These are phyloP conservation scores for Operophtera brumata DNA, from an alignment of 2,888 invertebrate genomes.

Conservation along the genomic window DNA sequence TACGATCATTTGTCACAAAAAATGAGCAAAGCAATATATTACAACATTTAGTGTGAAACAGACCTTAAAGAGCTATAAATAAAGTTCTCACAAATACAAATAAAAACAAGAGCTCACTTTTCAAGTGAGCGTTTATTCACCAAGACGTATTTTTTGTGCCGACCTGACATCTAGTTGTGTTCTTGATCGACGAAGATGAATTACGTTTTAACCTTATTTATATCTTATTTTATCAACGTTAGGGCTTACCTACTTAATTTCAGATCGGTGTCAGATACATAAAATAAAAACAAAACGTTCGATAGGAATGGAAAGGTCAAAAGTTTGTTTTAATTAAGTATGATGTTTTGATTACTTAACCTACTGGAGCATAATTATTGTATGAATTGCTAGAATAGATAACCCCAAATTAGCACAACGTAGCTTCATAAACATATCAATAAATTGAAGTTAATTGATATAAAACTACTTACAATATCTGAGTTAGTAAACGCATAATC, in stretches of 20 bases:
- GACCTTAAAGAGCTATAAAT: no score
- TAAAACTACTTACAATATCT: not conserved
- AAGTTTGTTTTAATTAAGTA: constrained; percentile 8
- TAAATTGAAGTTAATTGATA: constrained; percentile 26
- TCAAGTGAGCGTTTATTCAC: no score
- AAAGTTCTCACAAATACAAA: no score
- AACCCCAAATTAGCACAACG: constrained; percentile 35
- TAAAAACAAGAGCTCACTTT: no score
- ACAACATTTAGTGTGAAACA: no score
- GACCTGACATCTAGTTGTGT: no score
- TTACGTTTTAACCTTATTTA: not conserved
- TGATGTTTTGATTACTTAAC: constrained; percentile 12
- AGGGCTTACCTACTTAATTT: not conserved
- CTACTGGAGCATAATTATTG: constrained; percentile 24
- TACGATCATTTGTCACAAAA: no score
- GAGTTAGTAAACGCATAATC: not conserved
- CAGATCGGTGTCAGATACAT: not conserved
- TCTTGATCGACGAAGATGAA: no score
- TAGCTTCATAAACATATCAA: constrained; percentile 13
- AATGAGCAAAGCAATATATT: no score
- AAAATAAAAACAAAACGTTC: constrained; percentile 11
- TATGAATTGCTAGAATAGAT: constrained; percentile 20
- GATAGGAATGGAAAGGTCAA: constrained; percentile 13
- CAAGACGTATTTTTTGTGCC: no score
- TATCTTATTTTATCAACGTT: not conserved